Evolutionary conservation across 1,140 invertebrate species (phyloP).

Genomic region (Drosophila kepulauana): DNA sequence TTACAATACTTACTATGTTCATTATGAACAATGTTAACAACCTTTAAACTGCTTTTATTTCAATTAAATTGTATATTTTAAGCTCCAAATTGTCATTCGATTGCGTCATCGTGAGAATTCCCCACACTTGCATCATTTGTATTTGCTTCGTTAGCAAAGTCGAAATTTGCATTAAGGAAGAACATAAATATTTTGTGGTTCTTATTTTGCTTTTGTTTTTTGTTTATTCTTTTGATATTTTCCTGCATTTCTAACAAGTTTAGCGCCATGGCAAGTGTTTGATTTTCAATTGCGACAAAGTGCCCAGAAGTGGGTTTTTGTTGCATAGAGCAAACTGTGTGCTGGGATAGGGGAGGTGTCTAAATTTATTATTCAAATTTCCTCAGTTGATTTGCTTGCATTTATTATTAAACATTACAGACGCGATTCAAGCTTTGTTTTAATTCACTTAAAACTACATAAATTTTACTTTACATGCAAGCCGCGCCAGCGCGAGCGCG

Average conservation of each 20-base stretch:
- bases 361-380: constrained; percentile 81
- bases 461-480: constrained; percentile 80
- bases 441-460: constrained; percentile 82
- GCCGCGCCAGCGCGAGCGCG: constrained; percentile 25
- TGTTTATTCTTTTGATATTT: constrained; percentile 50
- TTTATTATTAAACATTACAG: constrained; percentile 66
- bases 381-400: constrained; percentile 58
- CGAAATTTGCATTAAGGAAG: constrained; percentile 72
- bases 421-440: constrained; percentile 61
- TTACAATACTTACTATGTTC: not conserved
- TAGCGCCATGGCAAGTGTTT: constrained; percentile 54
- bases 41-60: not conserved
- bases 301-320: not conserved
- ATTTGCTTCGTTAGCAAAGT: constrained; percentile 72
- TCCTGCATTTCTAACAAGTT: constrained; percentile 63
- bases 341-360: not conserved
- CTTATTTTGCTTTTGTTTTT: constrained; percentile 44
- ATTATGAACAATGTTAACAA: not conserved
- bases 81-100: not conserved
- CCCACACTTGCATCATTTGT: constrained; percentile 25
- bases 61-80: not conserved
- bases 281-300: constrained; percentile 32
- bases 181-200: constrained; percentile 68
- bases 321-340: not conserved
- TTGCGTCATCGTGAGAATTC: constrained; percentile 9